These are phyloP conservation scores for Columba guinea DNA, from an alignment of 2,797 vertebrate species.

Conservation along the genomic window DNA sequence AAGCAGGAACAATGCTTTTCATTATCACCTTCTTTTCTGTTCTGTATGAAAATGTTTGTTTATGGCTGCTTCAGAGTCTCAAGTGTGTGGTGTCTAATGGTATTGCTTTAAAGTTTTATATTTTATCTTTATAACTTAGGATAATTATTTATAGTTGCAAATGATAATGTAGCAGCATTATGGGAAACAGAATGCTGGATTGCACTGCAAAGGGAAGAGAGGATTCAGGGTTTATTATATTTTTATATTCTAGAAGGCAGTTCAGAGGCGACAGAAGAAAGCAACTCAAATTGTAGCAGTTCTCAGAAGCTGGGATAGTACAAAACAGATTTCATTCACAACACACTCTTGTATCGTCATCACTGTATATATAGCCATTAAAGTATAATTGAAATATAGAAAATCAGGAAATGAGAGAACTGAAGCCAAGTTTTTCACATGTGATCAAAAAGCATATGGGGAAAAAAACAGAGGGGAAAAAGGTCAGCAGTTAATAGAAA, in stretches of 20 bases:
- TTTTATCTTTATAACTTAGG: constrained; percentile 31
- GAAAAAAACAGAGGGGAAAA: neutral
- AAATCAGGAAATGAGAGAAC: constrained; percentile 29
- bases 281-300: constrained; percentile 24
- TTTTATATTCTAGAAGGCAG: constrained; percentile 18
- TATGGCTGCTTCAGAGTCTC: neutral
- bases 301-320: constrained; percentile 12
- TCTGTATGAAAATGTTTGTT: constrained; percentile 36
- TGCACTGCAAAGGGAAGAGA: neutral
- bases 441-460: constrained; percentile 37
- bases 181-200: constrained; percentile 17
- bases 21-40: neutral
- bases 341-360: constrained; percentile 38
- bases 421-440: constrained; percentile 5
- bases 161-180: constrained; percentile 27
- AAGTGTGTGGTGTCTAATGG: constrained; percentile 13
- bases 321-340: constrained; percentile 46
- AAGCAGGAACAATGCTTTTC: neutral
- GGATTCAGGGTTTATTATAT: constrained; percentile 36
- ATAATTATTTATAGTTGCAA: constrained; percentile 66
- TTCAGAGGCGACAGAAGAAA: constrained; percentile 38
- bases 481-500: constrained; percentile 34
- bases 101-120: constrained; percentile 27
- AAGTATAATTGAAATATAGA: constrained; percentile 45
- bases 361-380: constrained; percentile 4